Evolutionary conservation across 1,140 invertebrate species (phyloP), one percentile per base, ranked within the genome.

Genomic region (Scaptodrosophila lebanonensis): DNA sequence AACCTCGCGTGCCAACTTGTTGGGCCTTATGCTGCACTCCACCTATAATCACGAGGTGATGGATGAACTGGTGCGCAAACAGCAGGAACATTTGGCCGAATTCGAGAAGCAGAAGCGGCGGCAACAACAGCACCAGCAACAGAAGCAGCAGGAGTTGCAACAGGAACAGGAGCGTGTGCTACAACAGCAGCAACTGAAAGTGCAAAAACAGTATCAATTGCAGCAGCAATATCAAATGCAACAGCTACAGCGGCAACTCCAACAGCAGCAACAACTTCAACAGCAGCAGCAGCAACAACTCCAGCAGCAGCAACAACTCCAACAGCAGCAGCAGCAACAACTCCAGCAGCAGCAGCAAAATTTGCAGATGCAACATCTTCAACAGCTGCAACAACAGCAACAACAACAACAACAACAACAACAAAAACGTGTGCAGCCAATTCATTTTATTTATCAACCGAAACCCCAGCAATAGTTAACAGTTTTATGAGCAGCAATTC

Each of bases 21-120:
- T 99, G 1, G 95, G 95, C 0, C 88, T 99, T 0, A 95, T 99
- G 93, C 87, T 99, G 8, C 97, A 99, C 86, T 97, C 96, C 0
- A 97, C 96, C 0, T 96, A 97, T 73, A 95, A 98, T 87, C 96
- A 98, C 82, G 95, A 97, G 73, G 89, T 96, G 1, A 93, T 96
- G 91, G 94, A 94, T 69, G 87, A 89, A 45, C 43, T 87, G 4
- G 83, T 82, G 17, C 63, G 86, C 18, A 79, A 85, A 18, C 82
- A 87, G 44, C 73, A 85, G 45, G 62, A 84, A 13, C 77, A 83
- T 38, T 45, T 79, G 38, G 73, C 51, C 0, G 73, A 77, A 25
- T 62, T 77, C 4, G 73, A 77, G 20, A 77, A 77, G 25, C 68
- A 68, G 11, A 72, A 79, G 49, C 73, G 73, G 0, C 58, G 73